Base-by-base conservation (phyloP, 2,113 vertebrate genomes). In the Falco punctatus region DNA sequence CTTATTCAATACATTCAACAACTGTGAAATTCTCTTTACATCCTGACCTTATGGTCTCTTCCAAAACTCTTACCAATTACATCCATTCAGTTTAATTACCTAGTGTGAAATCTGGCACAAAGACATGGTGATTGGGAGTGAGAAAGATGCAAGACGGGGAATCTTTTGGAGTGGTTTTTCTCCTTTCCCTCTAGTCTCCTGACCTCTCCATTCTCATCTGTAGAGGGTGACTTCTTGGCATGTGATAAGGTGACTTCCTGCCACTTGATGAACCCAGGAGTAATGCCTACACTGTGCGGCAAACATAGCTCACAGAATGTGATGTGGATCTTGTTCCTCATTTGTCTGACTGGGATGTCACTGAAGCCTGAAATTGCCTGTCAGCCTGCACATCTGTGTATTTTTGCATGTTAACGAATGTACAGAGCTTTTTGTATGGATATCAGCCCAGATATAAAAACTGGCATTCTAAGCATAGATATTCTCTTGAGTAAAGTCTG, bases 201-300 rank as follows among this genome's bases (percentile, higher is more conserved):
- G n/a, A 6, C 12, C 15, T 49, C 46, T 30, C 32, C 28, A 15
- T 38, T 38, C 8, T 54, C 20, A 38, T 4, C 23, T 21, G 23
- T 23, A 48, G 70, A 75, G 27, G 13, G 15, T 48, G 21, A 77
- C 27, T 66, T 71, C 18, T 33, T 81, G 38, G 38, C 38, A 38
- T 38, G 38, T 38, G 38, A 38, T 38, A 38, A 38, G 13, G 17
- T 48, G 21, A 77, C 27, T 66, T 71, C 18, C 30, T 81, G 7
- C 10, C 13, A 23, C 6, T 15, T 59, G 9, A 44, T 44, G 32
- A 81, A 27, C 15, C 71, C 15, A 6, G 13, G 11, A 9, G 3
- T 17, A 71, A 8, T 24, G 8, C 5, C 17, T 49, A 14, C 6
- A 35, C 40, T 2, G 0, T 33, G 9, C 6, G 32, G 9, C n/a